Evolutionary conservation across 2,888 invertebrate genomes (phyloP).

Genomic region (Spisula subtruncata): DNA sequence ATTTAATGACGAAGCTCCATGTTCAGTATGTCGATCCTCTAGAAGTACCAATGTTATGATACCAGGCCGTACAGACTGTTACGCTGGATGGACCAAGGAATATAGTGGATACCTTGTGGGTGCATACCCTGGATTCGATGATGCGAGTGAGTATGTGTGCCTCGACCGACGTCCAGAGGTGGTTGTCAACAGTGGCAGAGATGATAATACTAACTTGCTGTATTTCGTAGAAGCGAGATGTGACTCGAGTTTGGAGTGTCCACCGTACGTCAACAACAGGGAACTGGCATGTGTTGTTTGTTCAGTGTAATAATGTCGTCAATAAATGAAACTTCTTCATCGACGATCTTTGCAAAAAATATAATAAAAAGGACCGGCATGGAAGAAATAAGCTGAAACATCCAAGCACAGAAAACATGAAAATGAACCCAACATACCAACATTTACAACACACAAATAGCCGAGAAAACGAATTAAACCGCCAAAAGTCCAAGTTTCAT

Average conservation of each 20-base stretch:
- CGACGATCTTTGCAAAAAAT: too few relatives aligned
- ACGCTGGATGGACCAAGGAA: slow-evolving; percentile 44
- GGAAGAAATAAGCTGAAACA: too few relatives aligned
- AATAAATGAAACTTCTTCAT: too few relatives aligned
- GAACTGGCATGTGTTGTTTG: slow-evolving; percentile 64
- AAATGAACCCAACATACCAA: too few relatives aligned
- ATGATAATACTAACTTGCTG: slow-evolving; percentile 44
- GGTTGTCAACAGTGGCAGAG: slow-evolving; percentile 28
- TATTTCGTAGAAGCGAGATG: slow-evolving; percentile 60
- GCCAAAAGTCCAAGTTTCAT: too few relatives aligned
- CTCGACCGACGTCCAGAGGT: slow-evolving; percentile 55
- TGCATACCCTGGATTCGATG: slow-evolving; percentile 12
- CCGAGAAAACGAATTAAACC: too few relatives aligned
- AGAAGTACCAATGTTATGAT: slow-evolving; percentile 28
- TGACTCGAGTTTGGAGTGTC: slow-evolving; percentile 48
- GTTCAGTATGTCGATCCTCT: slow-evolving; percentile 6
- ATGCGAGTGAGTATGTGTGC: slow-evolving; percentile 44
- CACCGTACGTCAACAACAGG: slow-evolving; percentile 54
- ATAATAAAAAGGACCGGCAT: too few relatives aligned
- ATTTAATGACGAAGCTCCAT: slow-evolving; percentile 10
- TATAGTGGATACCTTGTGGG: slow-evolving; percentile 44
- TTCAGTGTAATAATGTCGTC: slow-evolving; percentile 24
- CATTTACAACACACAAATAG: too few relatives aligned
- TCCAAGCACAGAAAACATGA: too few relatives aligned
- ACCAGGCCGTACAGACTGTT: slow-evolving; percentile 38